phyloP scores from a whole-genome alignment of 2,113 vertebrate species.

The Collichthys lucidus region DNA sequence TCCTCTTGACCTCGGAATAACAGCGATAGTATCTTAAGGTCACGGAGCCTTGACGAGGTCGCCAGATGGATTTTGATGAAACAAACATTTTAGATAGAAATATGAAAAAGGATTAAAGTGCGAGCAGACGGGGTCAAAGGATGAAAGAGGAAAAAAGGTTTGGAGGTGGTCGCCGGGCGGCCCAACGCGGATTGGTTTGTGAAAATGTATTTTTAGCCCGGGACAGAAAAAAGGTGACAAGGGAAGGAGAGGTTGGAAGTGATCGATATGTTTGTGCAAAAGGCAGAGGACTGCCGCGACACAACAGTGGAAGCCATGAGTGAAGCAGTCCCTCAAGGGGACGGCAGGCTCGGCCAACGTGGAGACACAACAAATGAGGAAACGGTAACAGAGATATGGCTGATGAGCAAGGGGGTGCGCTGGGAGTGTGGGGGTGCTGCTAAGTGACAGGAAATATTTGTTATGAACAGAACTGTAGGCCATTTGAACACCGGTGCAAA shows the following conservation, averaged over 20 bases:
- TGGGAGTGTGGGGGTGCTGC: conserved; percentile 32
- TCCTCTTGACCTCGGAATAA: not conserved
- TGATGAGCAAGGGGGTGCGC: conserved; percentile 49
- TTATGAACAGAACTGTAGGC: conserved; percentile 38
- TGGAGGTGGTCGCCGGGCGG: conserved; percentile 35
- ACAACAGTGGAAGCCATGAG: conserved; percentile 75
- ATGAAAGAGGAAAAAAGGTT: conserved; percentile 35
- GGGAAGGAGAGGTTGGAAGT: conserved; percentile 68
- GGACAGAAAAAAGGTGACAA: conserved; percentile 75
- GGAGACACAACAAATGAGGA: conserved; percentile 63
- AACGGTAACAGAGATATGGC: conserved; percentile 57
- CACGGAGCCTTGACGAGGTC: conserved; percentile 4
- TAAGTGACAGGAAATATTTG: conserved; percentile 61
- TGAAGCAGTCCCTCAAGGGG: conserved; percentile 67
- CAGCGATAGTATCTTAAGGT: conserved; percentile 16
- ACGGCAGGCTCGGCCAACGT: conserved; percentile 33
- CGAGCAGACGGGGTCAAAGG: conserved; percentile 45
- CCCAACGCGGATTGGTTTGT: conserved; percentile 51
- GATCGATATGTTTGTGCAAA: conserved; percentile 83
- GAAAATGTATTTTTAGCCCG: conserved; percentile 78
- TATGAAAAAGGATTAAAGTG: conserved; percentile 43
- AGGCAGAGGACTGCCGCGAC: conserved; percentile 72
- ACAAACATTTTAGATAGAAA: conserved; percentile 42
- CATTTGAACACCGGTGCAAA: conserved; percentile 5
- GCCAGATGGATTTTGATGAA: conserved; percentile 23